A percentile compares a stretch with the other conserved stretches of the same genome.
These are phyloP conservation scores for Phocides pigmalion DNA, from an alignment of 1,140 invertebrate species.

Conservation along the genomic window DNA sequence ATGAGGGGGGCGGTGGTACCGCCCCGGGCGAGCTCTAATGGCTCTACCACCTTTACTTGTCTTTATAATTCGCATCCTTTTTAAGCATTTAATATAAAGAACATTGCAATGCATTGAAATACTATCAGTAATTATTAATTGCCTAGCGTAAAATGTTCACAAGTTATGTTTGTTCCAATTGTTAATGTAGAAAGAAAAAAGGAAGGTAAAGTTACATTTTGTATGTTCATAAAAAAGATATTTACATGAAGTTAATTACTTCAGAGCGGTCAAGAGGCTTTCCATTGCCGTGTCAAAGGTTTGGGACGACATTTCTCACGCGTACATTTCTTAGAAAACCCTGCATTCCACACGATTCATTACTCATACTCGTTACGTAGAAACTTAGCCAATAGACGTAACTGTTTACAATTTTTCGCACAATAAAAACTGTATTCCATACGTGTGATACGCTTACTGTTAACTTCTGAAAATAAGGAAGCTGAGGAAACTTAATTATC, in stretches of 20 bases:
- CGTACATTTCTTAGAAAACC: slow-evolving; percentile 41
- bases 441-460: slow-evolving; percentile 38
- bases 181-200: no score
- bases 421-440: slow-evolving; percentile 46
- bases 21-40: no score
- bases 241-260: slow-evolving; percentile 34
- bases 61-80: no score
- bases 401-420: slow-evolving; percentile 45
- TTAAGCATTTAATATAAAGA: no score
- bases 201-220: no score
- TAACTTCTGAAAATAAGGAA: slow-evolving; percentile 1
- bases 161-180: no score
- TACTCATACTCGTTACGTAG: slow-evolving; percentile 30
- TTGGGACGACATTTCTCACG: slow-evolving; percentile 44
- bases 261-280: slow-evolving; percentile 29
- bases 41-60: no score
- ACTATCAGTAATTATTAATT: no score
- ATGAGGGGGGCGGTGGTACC: no score
- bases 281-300: slow-evolving; percentile 41
- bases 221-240: background rate
- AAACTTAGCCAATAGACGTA: slow-evolving; percentile 38
- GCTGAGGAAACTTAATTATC: slow-evolving; percentile 26
- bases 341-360: slow-evolving; percentile 16
- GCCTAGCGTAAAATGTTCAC: no score
- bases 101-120: no score